phyloP scores from a whole-genome alignment of 2,797 vertebrate species.

The Sebastiscus albofasciatus region DNA sequence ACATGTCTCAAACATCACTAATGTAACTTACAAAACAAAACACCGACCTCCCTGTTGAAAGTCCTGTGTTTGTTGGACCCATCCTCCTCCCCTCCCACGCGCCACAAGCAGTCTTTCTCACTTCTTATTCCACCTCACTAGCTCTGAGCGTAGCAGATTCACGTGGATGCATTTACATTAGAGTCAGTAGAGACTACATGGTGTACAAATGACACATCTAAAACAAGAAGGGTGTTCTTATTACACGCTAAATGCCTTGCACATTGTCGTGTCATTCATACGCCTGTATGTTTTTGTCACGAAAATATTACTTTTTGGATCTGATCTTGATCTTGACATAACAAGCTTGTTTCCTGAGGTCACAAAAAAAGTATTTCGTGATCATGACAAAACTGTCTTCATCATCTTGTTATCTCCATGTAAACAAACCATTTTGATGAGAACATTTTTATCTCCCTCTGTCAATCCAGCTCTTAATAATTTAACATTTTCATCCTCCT shows the following conservation, averaged over 20 bases:
- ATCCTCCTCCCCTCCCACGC: no score
- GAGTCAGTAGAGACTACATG: rapidly evolving
- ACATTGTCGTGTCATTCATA: no score
- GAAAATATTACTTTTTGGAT: background rate
- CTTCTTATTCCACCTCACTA: no score
- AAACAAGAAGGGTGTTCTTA: no score
- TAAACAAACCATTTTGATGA: background rate
- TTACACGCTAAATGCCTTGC: no score
- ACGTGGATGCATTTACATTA: no score
- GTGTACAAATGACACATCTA: no score
- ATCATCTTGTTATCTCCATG: background rate
- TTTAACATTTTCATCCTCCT: background rate
- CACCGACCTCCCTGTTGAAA: no score
- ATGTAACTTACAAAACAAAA: no score
- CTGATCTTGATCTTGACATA: background rate
- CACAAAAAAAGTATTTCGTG: background rate
- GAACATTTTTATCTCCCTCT: background rate
- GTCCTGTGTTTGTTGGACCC: no score
- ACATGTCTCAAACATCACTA: no score
- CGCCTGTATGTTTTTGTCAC: background rate
- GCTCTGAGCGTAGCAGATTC: no score
- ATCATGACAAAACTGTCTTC: background rate
- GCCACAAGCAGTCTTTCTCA: background rate
- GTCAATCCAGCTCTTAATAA: background rate
- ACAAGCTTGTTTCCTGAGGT: background rate